A percentile compares a stretch with the other conserved stretches of the same genome.
Evolutionary conservation across 2,888 invertebrate species (phyloP).

Genomic region (Hemistola chrysoprasaria): DNA sequence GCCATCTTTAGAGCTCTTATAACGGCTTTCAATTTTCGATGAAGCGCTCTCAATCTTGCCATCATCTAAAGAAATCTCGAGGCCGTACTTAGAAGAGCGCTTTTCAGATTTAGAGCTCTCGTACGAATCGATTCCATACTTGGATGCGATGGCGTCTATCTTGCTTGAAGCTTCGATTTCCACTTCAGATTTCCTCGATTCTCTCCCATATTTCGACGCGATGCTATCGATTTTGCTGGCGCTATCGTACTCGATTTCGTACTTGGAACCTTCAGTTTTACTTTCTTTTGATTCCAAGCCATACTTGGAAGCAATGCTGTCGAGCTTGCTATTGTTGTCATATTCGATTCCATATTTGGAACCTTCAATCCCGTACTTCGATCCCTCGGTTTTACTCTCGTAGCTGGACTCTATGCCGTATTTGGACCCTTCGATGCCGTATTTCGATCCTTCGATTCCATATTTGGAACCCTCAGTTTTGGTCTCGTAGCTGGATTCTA

Average conservation of each 20-base stretch:
- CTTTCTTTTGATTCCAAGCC: conserved; percentile 60
- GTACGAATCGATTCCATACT: conserved; percentile 34
- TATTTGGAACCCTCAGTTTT: conserved; percentile 27
- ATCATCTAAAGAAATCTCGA: conserved; percentile 49
- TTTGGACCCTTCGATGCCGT: conserved; percentile 40
- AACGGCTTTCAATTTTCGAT: conserved; percentile 52
- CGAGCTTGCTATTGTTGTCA: conserved; percentile 51
- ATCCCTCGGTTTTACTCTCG: conserved; percentile 33
- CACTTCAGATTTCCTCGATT: conserved; percentile 33
- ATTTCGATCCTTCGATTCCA: conserved; percentile 43
- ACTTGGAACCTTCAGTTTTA: conserved; percentile 46
- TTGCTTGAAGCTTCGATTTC: conserved; percentile 38
- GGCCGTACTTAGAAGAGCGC: conserved; percentile 43
- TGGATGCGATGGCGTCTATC: conserved; percentile 43
- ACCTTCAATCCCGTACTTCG: conserved; percentile 24
- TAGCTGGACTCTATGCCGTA: conserved; percentile 27
- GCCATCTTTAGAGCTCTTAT: conserved; percentile 55
- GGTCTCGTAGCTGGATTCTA: conserved; percentile 34
- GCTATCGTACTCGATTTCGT: conserved; percentile 31
- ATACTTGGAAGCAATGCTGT: conserved; percentile 60
- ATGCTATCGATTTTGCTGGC: conserved; percentile 45
- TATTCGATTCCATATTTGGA: conserved; percentile 40
- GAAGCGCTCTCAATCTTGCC: conserved; percentile 50
- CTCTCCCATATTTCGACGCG: conserved; percentile 33
- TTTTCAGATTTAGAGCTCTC: conserved; percentile 37